Evolutionary conservation across 2,888 invertebrate genomes (phyloP), one percentile per base, ranked within the genome.

Genomic region (Strigamia crassipes): DNA sequence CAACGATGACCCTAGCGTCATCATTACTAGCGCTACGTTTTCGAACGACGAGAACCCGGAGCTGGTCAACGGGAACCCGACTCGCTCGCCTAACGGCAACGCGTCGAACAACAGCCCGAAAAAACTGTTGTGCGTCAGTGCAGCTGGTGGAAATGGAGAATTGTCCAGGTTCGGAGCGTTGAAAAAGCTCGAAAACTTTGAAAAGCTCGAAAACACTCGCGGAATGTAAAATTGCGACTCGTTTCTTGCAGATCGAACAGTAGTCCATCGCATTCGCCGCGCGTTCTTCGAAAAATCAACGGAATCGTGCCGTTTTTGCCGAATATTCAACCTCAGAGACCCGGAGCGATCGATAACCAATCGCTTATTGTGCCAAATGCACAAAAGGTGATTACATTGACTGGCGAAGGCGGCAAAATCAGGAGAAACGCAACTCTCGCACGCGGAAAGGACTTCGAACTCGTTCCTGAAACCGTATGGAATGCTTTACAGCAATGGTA

Each of bases 401-500:
- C 96, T 2, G 94, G 94, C 81, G 96, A 96, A 90, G 96, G 96
- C 84, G 96, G 96, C 0, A 92, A 93, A 86, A 89, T 96, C 83
- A 93, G 93, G 84, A 79, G 83, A n/a, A 93, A 93, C 88, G 90
- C 91, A 34, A 91, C 93, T 56, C 89, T 95, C 82, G 91, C 92
- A n/a, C 92, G 94, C 86, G 93, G 92, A 84, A 90, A 93, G 83
- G 96, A 96, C 90, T 96, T 95, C 89, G 94, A 94, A 89, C 89
- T 96, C 78, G 91, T 96, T 80, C 95, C 96, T 0, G 95, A 95
- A 86, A 92, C 94, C 77, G 89, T 96, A 84, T 96, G 96, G 96
- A 92, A 94, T 84, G 95, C 95, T 0, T 88, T 96, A 15, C 92
- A 93, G 83, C 91, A 92, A 84, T 96, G 96, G 96, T 94, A 94